Percentiles rank a stretch among this genome's conserved stretches.
These are phyloP conservation scores for Ataeniobius toweri DNA, from an alignment of 2,797 vertebrate genomes.

Conservation along the genomic window DNA sequence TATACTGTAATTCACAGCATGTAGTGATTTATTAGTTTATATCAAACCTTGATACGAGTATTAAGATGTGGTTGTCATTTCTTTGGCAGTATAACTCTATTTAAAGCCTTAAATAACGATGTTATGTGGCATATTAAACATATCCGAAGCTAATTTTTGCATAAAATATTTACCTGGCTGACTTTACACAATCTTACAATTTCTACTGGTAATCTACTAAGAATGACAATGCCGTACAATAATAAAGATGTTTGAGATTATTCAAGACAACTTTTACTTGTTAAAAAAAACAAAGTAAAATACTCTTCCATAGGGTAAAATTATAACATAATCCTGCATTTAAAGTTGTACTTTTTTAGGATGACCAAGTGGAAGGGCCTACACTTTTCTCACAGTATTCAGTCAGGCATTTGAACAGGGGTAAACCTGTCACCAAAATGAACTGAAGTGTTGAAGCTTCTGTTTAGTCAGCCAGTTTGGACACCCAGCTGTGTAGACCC, in stretches of 20 bases:
- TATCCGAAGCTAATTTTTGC: background rate
- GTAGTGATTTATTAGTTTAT: background rate
- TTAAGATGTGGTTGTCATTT: background rate
- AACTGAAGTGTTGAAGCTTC: conserved; percentile 50
- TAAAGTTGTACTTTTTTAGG: conserved; percentile 26
- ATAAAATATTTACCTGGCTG: background rate
- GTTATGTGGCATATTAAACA: background rate
- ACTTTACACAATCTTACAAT: background rate
- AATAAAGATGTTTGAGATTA: background rate
- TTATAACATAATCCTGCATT: background rate
- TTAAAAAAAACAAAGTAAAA: background rate
- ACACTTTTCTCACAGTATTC: conserved; percentile 50
- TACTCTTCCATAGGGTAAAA: background rate
- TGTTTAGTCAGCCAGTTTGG: conserved; percentile 43
- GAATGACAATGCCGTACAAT: background rate
- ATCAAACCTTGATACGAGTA: background rate
- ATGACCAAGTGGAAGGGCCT: conserved; percentile 23
- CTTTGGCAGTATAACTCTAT: background rate
- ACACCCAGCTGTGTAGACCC: conserved; percentile 70
- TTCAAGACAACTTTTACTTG: background rate
- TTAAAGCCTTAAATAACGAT: background rate
- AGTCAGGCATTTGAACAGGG: conserved; percentile 65
- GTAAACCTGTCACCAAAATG: conserved; percentile 55
- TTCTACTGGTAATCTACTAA: background rate
- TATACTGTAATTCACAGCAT: background rate